A percentile compares a stretch with the other conserved stretches of the same genome.
Conservation (phyloP, 2,797 vertebrate species). For the Ammospiza maritima region DNA sequence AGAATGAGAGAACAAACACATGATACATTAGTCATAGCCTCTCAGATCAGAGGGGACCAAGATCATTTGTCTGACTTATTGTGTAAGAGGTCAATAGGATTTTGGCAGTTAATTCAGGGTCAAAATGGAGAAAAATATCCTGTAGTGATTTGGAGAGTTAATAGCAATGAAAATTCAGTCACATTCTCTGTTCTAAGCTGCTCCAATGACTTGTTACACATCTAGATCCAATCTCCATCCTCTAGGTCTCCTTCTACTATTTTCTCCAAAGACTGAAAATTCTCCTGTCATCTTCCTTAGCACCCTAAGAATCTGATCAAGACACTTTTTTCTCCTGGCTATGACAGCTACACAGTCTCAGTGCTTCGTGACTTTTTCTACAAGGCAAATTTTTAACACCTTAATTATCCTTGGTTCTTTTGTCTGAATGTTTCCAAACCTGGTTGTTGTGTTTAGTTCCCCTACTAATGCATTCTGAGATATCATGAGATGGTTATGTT, state of each 20-base stretch:
- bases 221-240: background rate
- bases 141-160: background rate
- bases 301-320: background rate
- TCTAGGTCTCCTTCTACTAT: background rate
- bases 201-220: background rate
- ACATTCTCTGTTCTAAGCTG: background rate
- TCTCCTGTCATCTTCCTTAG: background rate
- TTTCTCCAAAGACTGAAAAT: background rate
- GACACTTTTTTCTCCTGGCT: background rate
- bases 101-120: constrained; percentile 23
- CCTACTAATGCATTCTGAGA: background rate
- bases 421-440: background rate
- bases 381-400: background rate
- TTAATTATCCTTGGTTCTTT: background rate
- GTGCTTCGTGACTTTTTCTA: background rate
- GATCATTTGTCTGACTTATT: constrained; percentile 36
- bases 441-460: background rate
- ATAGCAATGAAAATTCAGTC: constrained; percentile 2
- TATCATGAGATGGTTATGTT: background rate
- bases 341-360: background rate
- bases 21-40: constrained; percentile 51
- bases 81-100: constrained; percentile 13
- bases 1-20: constrained; percentile 49
- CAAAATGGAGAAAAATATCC: constrained; percentile 14
- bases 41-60: constrained; percentile 19